Conservation (phyloP, 2,797 vertebrate genomes). For the Momotus momota region DNA sequence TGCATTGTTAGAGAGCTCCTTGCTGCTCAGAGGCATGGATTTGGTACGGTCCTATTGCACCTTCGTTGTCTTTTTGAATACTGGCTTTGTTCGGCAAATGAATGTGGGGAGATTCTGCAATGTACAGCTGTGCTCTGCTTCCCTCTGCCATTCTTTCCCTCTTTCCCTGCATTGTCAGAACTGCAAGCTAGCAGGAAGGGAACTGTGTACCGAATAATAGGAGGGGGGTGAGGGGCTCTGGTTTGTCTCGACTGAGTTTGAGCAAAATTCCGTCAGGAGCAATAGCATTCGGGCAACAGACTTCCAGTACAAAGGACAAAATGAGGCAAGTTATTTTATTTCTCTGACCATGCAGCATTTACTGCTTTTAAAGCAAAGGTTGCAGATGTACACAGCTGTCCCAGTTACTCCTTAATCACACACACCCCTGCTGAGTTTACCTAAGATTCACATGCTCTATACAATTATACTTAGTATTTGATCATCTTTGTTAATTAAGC, state of each 20-base stretch:
- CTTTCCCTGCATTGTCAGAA: constrained; percentile 63
- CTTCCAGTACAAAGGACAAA: background rate
- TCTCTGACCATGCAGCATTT: background rate
- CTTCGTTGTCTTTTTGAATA: constrained; percentile 62
- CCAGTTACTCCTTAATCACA: constrained; percentile 37
- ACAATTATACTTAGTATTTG: background rate
- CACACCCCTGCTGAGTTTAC: background rate
- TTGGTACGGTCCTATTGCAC: constrained; percentile 66
- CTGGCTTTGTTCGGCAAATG: constrained; percentile 56
- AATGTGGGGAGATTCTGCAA: constrained; percentile 60
- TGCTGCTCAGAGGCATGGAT: constrained; percentile 56
- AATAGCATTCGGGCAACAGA: background rate
- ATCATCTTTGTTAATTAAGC: background rate
- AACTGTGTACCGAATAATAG: constrained; percentile 31
- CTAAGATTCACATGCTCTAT: background rate
- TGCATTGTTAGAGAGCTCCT: constrained; percentile 62
- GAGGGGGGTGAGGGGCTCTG: constrained; percentile 38
- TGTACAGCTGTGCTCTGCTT: constrained; percentile 59
- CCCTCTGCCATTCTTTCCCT: constrained; percentile 63
- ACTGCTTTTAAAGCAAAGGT: constrained; percentile 5
- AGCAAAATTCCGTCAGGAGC: constrained; percentile 47
- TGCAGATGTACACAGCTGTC: constrained; percentile 19
- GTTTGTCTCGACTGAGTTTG: constrained; percentile 16
- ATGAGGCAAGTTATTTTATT: background rate
- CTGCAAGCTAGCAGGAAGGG: constrained; percentile 56